A percentile compares a stretch with the other conserved stretches of the same genome.
phyloP scores from a whole-genome alignment of 2,888 invertebrate genomes.

The Gryllus longicercus region DNA sequence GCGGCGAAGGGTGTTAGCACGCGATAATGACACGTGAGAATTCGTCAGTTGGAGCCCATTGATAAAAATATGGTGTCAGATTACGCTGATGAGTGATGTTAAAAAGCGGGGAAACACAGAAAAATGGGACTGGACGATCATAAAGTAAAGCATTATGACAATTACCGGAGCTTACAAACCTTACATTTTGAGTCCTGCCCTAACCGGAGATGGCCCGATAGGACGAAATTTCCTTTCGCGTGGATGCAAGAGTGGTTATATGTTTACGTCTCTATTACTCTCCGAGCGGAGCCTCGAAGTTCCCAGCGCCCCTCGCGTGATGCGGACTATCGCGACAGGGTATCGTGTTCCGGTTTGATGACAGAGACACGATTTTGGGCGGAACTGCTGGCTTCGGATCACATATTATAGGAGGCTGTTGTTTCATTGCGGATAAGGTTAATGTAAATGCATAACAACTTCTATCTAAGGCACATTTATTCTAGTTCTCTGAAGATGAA shows the following conservation, averaged over 20 bases:
- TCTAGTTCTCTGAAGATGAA: too few relatives aligned
- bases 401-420: too few relatives aligned
- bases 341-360: neutral
- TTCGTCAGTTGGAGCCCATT: neutral
- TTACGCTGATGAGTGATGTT: neutral
- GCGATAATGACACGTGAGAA: neutral
- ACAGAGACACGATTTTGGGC: neutral
- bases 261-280: neutral
- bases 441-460: too few relatives aligned
- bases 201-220: neutral
- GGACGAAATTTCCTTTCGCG: neutral
- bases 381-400: neutral
- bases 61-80: constrained; percentile 17
- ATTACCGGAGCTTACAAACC: neutral
- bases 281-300: neutral
- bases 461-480: too few relatives aligned
- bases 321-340: neutral
- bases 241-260: neutral
- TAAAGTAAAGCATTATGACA: neutral
- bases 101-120: neutral
- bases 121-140: neutral
- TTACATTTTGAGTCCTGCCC: neutral
- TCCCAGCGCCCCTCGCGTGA: neutral
- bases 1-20: neutral
- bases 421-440: too few relatives aligned